Evolutionary conservation across 2,888 invertebrate genomes (phyloP).

Genomic region (Ditula angustiorana): DNA sequence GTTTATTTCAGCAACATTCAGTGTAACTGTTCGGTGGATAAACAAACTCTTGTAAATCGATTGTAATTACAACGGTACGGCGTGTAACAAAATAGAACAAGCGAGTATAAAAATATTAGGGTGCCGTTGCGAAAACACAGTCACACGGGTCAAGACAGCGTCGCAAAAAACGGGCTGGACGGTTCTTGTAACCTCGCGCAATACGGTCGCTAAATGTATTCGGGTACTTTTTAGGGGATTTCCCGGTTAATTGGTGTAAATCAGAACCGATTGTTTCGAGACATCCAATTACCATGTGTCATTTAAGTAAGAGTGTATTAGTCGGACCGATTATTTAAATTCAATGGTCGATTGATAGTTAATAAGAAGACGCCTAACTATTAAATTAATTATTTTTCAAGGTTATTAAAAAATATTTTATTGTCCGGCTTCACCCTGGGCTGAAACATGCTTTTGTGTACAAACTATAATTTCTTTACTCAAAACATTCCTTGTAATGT

Average conservation of each 20-base stretch:
- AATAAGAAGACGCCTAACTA: neutral
- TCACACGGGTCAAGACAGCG: slow-evolving; percentile 25
- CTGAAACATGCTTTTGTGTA: no score
- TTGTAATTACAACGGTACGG: slow-evolving; percentile 66
- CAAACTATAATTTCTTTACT: no score
- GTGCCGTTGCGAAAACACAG: slow-evolving; percentile 60
- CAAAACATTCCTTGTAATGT: no score
- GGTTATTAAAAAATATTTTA: no score
- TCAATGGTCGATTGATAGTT: neutral
- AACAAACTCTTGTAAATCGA: slow-evolving; percentile 52
- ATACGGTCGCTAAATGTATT: slow-evolving; percentile 24
- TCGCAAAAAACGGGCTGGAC: slow-evolving; percentile 28
- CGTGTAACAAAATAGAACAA: slow-evolving; percentile 64
- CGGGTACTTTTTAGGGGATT: slow-evolving; percentile 25
- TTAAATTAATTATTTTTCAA: no score
- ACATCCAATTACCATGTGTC: slow-evolving; percentile 19
- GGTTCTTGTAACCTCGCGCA: slow-evolving; percentile 22
- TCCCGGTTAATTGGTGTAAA: slow-evolving; percentile 28
- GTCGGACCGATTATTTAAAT: neutral
- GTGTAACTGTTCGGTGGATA: slow-evolving; percentile 8
- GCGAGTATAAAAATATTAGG: slow-evolving; percentile 67
- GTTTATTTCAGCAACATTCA: slow-evolving; percentile 33
- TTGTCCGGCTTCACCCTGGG: no score
- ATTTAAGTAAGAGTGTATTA: neutral
- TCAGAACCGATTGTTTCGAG: slow-evolving; percentile 17